Base-by-base conservation (phyloP, 2,797 vertebrate genomes). In the Nannoperca australis region DNA sequence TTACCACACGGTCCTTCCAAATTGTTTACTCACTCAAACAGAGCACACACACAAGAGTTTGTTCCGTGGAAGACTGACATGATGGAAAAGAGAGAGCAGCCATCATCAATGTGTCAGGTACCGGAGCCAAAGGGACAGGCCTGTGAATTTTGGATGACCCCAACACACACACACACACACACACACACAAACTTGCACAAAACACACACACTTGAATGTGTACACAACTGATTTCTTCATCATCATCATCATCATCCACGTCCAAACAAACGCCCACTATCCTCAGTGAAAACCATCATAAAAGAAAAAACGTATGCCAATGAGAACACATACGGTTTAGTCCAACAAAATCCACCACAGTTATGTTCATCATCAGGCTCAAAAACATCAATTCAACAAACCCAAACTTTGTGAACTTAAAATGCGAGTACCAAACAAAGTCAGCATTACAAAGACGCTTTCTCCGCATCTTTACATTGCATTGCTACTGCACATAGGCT, bases 81-180 rank as follows among this genome's bases (percentile, higher is more conserved):
- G 65, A 79, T 65, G 51, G 60, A 66, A 68, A 71, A 81, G 63
- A 84, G 58, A 68, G 65, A 72, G 77, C 30, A 59, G 73, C 65
- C 30, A 4, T 84, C 73, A 79, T 76, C 72, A 69, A 79, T 44
- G 60, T 36, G 66, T 78, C 69, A 45, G 55, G 61, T 58, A 76
- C 60, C 62, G 69, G 20, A 76, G 76, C 62, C 81, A 70, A 73
- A 69, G 51, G 83, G 45, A 70, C 62, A 22, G 15, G 63, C 44
- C 64, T 63, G 70, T 61, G 79, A 82, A 91, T 85, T 90, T 78
- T 86, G 78, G 53, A 84, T 87, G 87, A 92, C 81, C 83, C 75
- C 68, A 27, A 66, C 61, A 76, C 53, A 71, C 49, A 68, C 20
- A 67, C 44, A 74, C 8, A 73, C 63, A 68, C 20, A 67, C 44